Percentiles rank a stretch among this genome's conserved stretches.
These are phyloP conservation scores for Drosophila tani DNA, from an alignment of 1,140 invertebrate species.

Conservation along the genomic window DNA sequence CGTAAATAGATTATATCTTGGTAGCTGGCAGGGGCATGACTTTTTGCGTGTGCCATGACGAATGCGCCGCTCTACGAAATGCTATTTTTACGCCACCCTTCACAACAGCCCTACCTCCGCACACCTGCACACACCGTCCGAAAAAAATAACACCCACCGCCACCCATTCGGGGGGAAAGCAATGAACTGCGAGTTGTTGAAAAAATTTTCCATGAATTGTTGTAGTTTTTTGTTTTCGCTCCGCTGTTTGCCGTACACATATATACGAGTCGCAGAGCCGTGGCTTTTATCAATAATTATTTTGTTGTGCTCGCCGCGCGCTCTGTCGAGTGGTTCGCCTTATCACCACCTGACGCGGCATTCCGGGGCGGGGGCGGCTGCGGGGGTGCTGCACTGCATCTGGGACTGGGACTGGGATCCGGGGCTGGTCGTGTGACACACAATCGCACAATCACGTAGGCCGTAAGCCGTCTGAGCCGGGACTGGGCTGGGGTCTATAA, in stretches of 20 bases:
- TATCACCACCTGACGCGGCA: slow-evolving; percentile 65
- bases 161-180: slow-evolving; percentile 36
- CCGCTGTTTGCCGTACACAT: slow-evolving; percentile 60
- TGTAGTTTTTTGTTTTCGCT: slow-evolving; percentile 54
- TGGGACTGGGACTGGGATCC: slow-evolving; percentile 26
- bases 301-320: slow-evolving; percentile 76
- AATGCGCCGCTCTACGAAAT: slow-evolving; percentile 47
- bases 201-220: slow-evolving; percentile 81
- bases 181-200: slow-evolving; percentile 78
- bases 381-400: slow-evolving; percentile 15
- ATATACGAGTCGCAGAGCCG: slow-evolving; percentile 21
- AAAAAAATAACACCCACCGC: slow-evolving; percentile 11
- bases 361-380: background rate
- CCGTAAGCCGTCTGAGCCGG: slow-evolving; percentile 35
- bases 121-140: slow-evolving; percentile 15
- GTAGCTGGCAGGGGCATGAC: slow-evolving; percentile 66
- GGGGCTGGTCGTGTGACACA: slow-evolving; percentile 72
- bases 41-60: slow-evolving; percentile 82
- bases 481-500: slow-evolving; percentile 59
- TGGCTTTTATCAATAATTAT: slow-evolving; percentile 82
- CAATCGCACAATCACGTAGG: slow-evolving; percentile 72
- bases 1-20: slow-evolving; percentile 71
- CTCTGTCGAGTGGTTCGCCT: slow-evolving; percentile 59
- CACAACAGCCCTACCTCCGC: background rate
- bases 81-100: slow-evolving; percentile 18